These are phyloP conservation scores for Onychostoma macrolepis DNA, from an alignment of 2,113 vertebrate genomes.

Conservation along the genomic window DNA sequence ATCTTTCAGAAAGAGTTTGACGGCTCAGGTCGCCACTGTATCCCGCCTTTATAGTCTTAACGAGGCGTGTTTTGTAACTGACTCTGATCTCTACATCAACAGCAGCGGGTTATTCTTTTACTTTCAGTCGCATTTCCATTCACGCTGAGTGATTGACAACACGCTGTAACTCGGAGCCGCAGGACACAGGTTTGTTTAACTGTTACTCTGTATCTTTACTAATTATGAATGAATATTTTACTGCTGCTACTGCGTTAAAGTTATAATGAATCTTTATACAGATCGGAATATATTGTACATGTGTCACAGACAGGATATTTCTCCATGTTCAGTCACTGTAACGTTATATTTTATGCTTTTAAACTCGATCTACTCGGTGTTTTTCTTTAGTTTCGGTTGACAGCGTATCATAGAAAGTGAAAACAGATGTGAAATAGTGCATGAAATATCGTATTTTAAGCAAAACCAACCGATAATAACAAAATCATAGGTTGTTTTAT, in stretches of 20 bases:
- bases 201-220: background rate
- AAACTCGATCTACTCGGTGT: background rate
- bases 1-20: background rate
- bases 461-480: background rate
- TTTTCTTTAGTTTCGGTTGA: background rate
- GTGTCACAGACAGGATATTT: background rate
- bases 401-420: background rate
- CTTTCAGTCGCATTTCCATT: background rate
- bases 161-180: background rate
- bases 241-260: too few relatives aligned
- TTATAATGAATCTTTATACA: background rate
- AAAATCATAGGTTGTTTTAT: background rate
- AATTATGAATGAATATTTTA: background rate
- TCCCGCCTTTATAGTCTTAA: background rate
- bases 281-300: background rate
- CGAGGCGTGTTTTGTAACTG: background rate
- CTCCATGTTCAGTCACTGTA: background rate
- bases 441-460: background rate
- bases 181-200: conserved; percentile 34
- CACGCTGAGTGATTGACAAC: background rate
- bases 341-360: background rate
- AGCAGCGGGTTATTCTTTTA: background rate
- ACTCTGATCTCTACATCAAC: background rate
- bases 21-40: background rate
- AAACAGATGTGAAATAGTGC: background rate